phyloP scores from a whole-genome alignment of 2,113 vertebrate genomes.

The Aegithalos caudatus region DNA sequence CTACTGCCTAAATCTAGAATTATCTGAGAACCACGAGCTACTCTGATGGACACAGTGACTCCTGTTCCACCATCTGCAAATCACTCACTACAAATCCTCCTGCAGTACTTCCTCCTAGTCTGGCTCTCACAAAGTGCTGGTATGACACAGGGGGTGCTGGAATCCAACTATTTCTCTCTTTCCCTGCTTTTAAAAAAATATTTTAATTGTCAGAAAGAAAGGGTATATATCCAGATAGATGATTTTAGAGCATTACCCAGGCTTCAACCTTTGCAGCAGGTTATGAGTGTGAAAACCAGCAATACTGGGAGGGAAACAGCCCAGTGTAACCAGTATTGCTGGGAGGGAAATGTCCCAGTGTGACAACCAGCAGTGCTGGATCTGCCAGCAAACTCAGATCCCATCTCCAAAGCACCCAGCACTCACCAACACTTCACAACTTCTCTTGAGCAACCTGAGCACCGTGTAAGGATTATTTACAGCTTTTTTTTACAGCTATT shows the following conservation, averaged over 20 bases:
- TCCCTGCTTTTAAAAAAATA: neutral
- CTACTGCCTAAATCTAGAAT: neutral
- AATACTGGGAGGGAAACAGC: neutral
- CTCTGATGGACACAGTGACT: neutral
- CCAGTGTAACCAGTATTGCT: neutral
- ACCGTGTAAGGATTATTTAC: neutral
- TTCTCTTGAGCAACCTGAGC: neutral
- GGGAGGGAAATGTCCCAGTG: neutral
- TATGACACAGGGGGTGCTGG: neutral
- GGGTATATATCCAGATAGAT: accelerated
- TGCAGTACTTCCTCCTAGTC: neutral
- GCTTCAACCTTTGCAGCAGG: neutral
- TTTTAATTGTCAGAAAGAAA: neutral
- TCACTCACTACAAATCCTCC: neutral
- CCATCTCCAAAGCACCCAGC: neutral
- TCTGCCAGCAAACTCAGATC: neutral
- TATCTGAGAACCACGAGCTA: neutral
- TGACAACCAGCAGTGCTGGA: neutral
- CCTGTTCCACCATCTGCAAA: neutral
- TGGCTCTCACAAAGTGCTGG: neutral
- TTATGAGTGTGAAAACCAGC: neutral
- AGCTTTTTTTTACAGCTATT: too few relatives aligned
- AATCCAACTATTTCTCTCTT: neutral
- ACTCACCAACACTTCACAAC: neutral
- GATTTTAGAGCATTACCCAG: neutral